These are phyloP conservation scores for Neoseiulus cucumeris DNA, from an alignment of 1,140 invertebrate genomes.

Conservation along the genomic window DNA sequence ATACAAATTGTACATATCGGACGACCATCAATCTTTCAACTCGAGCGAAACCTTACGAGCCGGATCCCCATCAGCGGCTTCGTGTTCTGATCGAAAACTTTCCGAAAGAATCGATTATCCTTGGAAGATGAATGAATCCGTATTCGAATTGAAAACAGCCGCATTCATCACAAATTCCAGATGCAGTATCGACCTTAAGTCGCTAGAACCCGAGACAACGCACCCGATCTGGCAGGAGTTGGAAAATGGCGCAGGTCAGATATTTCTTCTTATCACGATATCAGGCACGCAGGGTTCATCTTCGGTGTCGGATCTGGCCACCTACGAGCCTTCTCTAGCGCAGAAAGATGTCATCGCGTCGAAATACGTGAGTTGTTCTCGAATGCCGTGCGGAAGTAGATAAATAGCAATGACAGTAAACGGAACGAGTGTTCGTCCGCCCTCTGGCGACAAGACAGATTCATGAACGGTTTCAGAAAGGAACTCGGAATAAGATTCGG, in stretches of 20 bases:
- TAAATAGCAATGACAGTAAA: neutral
- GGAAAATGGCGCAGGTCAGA: slow-evolving; percentile 65
- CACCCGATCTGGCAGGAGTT: slow-evolving; percentile 68
- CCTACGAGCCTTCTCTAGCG: slow-evolving; percentile 53
- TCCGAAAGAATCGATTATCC: neutral
- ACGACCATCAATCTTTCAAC: neutral
- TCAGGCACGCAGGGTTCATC: slow-evolving; percentile 79
- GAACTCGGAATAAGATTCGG: too few species aligned
- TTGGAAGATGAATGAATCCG: neutral
- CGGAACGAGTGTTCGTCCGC: neutral
- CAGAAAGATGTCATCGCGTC: slow-evolving; percentile 42
- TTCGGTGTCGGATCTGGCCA: slow-evolving; percentile 68
- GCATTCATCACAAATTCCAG: slow-evolving; percentile 30
- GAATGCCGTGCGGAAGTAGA: neutral
- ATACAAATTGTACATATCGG: too few species aligned
- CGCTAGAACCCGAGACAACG: slow-evolving; percentile 67
- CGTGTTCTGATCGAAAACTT: neutral
- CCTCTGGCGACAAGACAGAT: too few species aligned
- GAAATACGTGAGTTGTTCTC: slow-evolving; percentile 45
- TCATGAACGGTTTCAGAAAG: too few species aligned
- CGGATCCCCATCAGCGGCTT: neutral
- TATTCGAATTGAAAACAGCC: neutral
- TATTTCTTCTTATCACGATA: slow-evolving; percentile 75
- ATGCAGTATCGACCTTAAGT: slow-evolving; percentile 61
- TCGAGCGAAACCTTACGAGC: neutral